phyloP scores from a whole-genome alignment of 2,113 vertebrate species.

The Martes martes region DNA sequence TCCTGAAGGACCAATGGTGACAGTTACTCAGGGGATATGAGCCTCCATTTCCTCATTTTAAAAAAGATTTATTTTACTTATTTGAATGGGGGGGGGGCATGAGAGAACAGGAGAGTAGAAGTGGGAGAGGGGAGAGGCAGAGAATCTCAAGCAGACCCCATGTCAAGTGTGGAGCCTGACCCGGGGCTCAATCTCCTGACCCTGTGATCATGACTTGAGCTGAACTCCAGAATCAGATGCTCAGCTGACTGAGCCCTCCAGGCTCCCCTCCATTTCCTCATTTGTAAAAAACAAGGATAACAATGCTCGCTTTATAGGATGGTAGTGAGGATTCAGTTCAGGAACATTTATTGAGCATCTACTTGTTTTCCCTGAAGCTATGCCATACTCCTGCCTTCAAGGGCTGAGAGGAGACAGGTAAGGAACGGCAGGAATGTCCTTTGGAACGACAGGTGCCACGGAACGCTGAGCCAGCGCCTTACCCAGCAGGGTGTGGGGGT shows the following conservation, averaged over 20 bases:
- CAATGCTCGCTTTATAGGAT: neutral
- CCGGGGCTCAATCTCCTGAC: fast-evolving
- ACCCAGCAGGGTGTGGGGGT: fast-evolving
- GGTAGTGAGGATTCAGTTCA: neutral
- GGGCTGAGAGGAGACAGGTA: neutral
- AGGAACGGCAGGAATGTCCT: neutral
- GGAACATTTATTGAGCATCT: neutral
- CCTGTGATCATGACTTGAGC: neutral
- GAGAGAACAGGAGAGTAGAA: neutral
- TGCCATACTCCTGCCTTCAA: neutral
- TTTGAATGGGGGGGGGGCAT: neutral
- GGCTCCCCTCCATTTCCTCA: neutral
- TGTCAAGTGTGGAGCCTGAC: neutral
- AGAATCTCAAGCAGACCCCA: neutral
- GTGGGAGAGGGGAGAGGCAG: neutral
- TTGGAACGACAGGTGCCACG: fast-evolving
- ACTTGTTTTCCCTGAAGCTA: neutral
- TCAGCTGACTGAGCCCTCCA: neutral
- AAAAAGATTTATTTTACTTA: neutral
- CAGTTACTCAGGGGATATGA: neutral
- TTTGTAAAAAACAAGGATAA: neutral
- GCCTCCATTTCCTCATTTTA: neutral
- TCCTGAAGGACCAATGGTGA: neutral
- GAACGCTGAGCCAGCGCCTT: neutral
- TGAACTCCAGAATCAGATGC: neutral